phyloP scores from a whole-genome alignment of 1,140 invertebrate genomes.

The Drusus annulatus region DNA sequence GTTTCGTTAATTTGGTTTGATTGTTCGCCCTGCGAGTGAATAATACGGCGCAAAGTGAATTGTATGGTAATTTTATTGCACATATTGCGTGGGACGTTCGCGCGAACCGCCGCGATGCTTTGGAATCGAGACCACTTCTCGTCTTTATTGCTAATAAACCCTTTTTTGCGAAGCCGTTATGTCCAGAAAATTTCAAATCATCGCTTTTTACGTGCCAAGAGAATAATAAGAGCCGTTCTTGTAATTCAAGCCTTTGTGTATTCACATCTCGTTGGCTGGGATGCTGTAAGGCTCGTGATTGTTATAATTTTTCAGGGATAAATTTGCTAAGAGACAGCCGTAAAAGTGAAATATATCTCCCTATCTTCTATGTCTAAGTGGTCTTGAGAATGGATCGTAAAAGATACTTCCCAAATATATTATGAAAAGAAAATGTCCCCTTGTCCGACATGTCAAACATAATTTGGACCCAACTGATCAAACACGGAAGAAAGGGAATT shows the following conservation, averaged over 20 bases:
- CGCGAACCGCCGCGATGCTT: background rate
- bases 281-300: too few species aligned
- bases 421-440: background rate
- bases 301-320: too few species aligned
- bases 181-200: conserved; percentile 3
- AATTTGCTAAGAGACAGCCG: too few species aligned
- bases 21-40: conserved; percentile 40
- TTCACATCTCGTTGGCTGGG: too few species aligned
- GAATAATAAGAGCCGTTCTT: too few species aligned
- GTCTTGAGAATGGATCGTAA: too few species aligned
- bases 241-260: too few species aligned
- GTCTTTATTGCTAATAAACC: background rate
- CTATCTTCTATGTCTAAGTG: too few species aligned
- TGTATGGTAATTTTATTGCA: conserved; percentile 42
- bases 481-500: conserved; percentile 41
- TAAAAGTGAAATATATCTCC: too few species aligned
- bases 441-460: conserved; percentile 49
- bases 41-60: conserved; percentile 16
- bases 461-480: conserved; percentile 54
- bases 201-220: background rate
- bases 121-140: background rate
- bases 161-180: background rate
- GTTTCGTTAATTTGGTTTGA: conserved; percentile 50
- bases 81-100: background rate
- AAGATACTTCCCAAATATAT: background rate